Conservation (phyloP, 2,888 invertebrate genomes). For the Ditula angustiorana region DNA sequence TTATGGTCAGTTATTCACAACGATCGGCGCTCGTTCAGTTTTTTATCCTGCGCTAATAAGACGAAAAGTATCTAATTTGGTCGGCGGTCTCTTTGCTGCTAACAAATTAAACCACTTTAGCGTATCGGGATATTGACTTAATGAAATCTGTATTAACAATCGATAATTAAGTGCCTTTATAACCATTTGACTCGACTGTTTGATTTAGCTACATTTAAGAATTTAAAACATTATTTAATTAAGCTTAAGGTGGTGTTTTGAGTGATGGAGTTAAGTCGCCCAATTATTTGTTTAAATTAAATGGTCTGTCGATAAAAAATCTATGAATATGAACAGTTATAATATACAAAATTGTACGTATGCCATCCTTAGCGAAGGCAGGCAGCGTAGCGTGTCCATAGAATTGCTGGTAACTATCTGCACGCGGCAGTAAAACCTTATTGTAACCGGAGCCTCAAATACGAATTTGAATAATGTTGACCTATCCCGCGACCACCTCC, state of each 20-base stretch:
- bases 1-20: constrained; percentile 85
- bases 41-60: constrained; percentile 82
- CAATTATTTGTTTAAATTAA: neutral
- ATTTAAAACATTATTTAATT: constrained; percentile 20
- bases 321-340: neutral
- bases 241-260: constrained; percentile 12
- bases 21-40: constrained; percentile 75
- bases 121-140: constrained; percentile 75
- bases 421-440: constrained; percentile 82
- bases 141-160: constrained; percentile 82
- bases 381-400: constrained; percentile 51
- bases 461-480: constrained; percentile 86
- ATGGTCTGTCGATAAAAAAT: neutral
- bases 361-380: neutral
- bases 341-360: neutral
- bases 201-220: constrained; percentile 52
- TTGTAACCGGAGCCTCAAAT: constrained; percentile 84
- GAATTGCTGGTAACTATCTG: constrained; percentile 67
- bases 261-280: neutral
- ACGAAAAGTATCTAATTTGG: constrained; percentile 83
- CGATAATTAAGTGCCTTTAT: constrained; percentile 81
- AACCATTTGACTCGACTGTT: constrained; percentile 70
- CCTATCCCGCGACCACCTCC: constrained; percentile 85
- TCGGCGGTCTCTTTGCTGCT: constrained; percentile 82
- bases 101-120: constrained; percentile 85